Percentiles rank a stretch among this genome's conserved stretches.
These are phyloP conservation scores for Bombylius major DNA, from an alignment of 2,888 invertebrate species.

Conservation along the genomic window DNA sequence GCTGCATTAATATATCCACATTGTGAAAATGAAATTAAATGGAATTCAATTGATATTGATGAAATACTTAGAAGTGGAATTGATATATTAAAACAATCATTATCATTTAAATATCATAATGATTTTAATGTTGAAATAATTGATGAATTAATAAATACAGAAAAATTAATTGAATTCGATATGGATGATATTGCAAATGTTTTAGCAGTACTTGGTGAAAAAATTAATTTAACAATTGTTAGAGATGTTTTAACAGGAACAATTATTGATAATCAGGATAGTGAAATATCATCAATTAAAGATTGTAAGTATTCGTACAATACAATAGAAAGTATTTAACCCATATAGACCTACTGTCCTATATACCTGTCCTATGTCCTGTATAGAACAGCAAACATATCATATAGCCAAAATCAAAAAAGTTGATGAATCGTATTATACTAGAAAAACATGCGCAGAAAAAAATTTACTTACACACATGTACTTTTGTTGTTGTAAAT, in stretches of 20 bases:
- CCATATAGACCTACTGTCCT: too few relatives aligned
- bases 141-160: too few relatives aligned
- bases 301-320: not conserved
- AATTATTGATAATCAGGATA: not conserved
- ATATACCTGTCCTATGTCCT: too few relatives aligned
- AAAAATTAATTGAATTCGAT: not conserved
- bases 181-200: not conserved
- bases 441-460: too few relatives aligned
- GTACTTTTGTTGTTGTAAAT: too few relatives aligned
- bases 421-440: too few relatives aligned
- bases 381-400: too few relatives aligned
- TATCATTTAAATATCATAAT: not conserved
- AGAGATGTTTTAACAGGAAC: not conserved
- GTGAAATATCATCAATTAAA: not conserved
- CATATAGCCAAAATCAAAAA: too few relatives aligned
- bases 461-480: too few relatives aligned
- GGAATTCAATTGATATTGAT: constrained; percentile 12
- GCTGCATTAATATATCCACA: constrained; percentile 8
- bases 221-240: not conserved
- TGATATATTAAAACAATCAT: constrained; percentile 1
- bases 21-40: constrained; percentile 6
- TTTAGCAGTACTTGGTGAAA: not conserved
- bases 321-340: too few relatives aligned
- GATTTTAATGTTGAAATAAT: not conserved
- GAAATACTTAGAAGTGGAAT: constrained; percentile 10